Evolutionary conservation across 2,113 vertebrate species (phyloP), one percentile per base, ranked within the genome.

Genomic region (Halcyon senegalensis): DNA sequence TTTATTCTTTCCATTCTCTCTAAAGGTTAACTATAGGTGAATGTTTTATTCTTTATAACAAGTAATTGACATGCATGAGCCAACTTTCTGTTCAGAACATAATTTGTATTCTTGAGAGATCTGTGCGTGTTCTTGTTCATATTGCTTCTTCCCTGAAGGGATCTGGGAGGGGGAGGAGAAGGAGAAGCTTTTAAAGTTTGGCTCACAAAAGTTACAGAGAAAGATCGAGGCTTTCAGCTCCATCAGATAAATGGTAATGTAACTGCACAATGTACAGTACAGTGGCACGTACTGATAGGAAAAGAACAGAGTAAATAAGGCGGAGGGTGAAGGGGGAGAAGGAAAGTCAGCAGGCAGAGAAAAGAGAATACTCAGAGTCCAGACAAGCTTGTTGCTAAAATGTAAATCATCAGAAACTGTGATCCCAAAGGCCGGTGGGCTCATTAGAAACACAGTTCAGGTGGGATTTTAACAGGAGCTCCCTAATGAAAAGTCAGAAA

Each of bases 1-100:
- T 94, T 95, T 70, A 95, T 94, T 67, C 88, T 93, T 91, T 89
- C 84, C 74, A 76, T 97, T 95, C 77, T 72, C 83, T 91, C 90
- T 74, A 84, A 92, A 91, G 85, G 94, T 96, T 96, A 97, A 95
- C 89, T 72, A 84, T 55, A 97, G 90, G 87, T 94, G 92, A 97
- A 91, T 10, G 25, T 97, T 94, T 95, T 91, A 93, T 87, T 87
- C 90, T 97, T 96, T 96, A 19, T 63, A 95, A 89, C 91, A 92
- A 91, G 94, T 76, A 94, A 96, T 86, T 94, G 89, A 87, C 64
- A 89, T 94, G 70, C 78, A 94, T 17, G 41, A 94, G 90, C 94
- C 91, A 96, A 95, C 72, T 97, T 96, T 91, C 80, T 84, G 56
- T 90, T 95, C 85, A 94, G 93, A 96, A 97, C 80, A 97, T 97